Conservation (phyloP, 2,888 invertebrate species). For the Synergus laeviventris region DNA sequence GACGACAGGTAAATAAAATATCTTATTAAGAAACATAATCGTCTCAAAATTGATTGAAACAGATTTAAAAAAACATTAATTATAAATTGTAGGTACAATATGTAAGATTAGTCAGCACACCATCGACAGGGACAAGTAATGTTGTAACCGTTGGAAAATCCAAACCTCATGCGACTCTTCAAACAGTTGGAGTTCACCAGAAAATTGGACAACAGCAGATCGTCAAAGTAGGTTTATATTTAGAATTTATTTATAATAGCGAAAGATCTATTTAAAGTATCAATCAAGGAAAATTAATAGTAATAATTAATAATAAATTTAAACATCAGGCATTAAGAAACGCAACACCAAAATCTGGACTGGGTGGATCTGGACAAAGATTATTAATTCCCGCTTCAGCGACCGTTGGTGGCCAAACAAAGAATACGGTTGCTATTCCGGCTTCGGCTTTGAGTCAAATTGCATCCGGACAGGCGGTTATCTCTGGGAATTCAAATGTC, state of each 20-base stretch:
- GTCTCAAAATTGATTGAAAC: constrained; percentile 1
- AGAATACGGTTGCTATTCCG: constrained; percentile 72
- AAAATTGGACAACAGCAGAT: constrained; percentile 72
- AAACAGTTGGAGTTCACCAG: constrained; percentile 70
- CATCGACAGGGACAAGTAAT: constrained; percentile 73
- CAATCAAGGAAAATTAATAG: not conserved
- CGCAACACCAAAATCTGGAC: constrained; percentile 74
- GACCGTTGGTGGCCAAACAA: constrained; percentile 65
- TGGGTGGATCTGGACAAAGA: constrained; percentile 70
- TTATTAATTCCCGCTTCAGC: constrained; percentile 74
- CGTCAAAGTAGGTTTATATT: constrained; percentile 65
- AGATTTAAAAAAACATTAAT: not conserved
- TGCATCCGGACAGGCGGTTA: constrained; percentile 73
- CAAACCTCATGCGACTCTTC: constrained; percentile 67
- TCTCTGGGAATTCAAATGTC: constrained; percentile 72
- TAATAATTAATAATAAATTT: constrained; percentile 61
- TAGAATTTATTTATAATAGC: no score
- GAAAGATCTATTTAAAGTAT: not conserved
- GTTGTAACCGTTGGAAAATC: constrained; percentile 73
- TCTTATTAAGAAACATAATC: constrained; percentile 32
- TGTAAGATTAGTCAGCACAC: constrained; percentile 82
- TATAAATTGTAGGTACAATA: constrained; percentile 79
- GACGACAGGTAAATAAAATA: constrained; percentile 80
- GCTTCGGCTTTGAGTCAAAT: constrained; percentile 75
- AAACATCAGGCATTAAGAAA: constrained; percentile 70